Conservation (phyloP, 2,797 vertebrate genomes). For the Enteromius treurensis region DNA sequence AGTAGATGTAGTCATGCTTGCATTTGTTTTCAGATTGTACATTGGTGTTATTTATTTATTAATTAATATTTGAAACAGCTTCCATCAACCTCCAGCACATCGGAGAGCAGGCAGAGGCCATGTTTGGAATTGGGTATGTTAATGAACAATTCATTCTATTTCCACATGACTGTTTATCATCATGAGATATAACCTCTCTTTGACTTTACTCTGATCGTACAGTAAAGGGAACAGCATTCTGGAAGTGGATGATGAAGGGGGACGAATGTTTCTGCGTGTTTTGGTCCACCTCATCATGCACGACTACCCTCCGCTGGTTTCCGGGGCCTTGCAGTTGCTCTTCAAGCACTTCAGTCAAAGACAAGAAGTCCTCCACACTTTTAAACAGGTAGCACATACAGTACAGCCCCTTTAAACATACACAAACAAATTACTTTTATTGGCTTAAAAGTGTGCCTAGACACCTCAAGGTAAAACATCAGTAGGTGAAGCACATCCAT, state of each 20-base stretch:
- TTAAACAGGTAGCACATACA: constrained; percentile 87
- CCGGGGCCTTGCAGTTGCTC: constrained; percentile 93
- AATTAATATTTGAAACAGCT: constrained; percentile 67
- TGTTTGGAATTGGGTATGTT: constrained; percentile 95
- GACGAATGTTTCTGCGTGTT: constrained; percentile 92
- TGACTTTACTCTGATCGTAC: constrained; percentile 32
- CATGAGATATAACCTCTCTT: neutral
- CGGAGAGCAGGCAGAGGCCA: constrained; percentile 94
- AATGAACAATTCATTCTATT: neutral
- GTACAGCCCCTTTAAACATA: neutral
- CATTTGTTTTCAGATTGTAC: neutral
- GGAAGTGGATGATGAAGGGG: constrained; percentile 96
- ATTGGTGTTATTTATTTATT: neutral
- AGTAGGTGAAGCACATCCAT: neutral
- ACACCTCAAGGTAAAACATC: neutral
- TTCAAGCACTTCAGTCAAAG: constrained; percentile 99
- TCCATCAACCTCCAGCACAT: constrained; percentile 92
- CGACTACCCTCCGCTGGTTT: constrained; percentile 91
- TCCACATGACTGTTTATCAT: neutral
- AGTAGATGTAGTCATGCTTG: neutral
- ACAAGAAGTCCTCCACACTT: constrained; percentile 95
- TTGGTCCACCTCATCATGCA: constrained; percentile 96
- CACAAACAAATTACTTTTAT: neutral
- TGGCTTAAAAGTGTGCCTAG: neutral
- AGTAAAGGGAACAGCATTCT: constrained; percentile 95